Percentiles rank a stretch among this genome's conserved stretches.
Evolutionary conservation across 2,797 vertebrate species (phyloP).

Genomic region (Coregonus suidteri): DNA sequence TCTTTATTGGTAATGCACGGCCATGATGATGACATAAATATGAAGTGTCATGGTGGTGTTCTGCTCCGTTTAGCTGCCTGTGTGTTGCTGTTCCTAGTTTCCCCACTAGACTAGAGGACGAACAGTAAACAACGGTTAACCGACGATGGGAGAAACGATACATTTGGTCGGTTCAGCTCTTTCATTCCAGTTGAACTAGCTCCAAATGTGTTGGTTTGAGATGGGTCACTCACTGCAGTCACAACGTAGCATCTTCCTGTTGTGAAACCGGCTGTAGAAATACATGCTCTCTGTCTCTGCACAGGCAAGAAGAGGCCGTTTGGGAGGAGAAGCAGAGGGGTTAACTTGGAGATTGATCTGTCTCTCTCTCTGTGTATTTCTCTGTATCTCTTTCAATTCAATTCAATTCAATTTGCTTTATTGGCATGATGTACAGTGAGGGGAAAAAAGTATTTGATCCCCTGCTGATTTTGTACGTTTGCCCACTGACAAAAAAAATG

Average conservation of each 20-base stretch:
- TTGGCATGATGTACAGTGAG: too few species aligned
- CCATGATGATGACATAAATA: too few species aligned
- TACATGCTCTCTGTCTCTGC: neutral
- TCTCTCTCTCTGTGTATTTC: neutral
- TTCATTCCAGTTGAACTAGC: neutral
- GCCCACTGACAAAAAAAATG: too few species aligned
- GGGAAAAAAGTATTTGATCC: too few species aligned
- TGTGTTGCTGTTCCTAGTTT: neutral
- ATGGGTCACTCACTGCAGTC: neutral
- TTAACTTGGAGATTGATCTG: neutral
- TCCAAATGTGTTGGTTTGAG: neutral
- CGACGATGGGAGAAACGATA: neutral
- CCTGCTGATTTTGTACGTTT: too few species aligned
- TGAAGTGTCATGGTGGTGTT: too few species aligned
- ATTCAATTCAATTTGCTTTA: too few species aligned
- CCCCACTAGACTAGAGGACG: neutral
- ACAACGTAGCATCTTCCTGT: neutral
- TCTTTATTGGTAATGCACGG: too few species aligned
- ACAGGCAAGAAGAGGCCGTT: neutral
- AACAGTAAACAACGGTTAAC: neutral
- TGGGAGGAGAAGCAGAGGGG: neutral
- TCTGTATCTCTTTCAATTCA: neutral
- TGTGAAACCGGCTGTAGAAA: neutral
- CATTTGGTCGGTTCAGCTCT: neutral
- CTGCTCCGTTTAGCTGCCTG: neutral